Base-by-base conservation (phyloP, 2,113 vertebrate genomes). In the Oncorhynchus tshawytscha region DNA sequence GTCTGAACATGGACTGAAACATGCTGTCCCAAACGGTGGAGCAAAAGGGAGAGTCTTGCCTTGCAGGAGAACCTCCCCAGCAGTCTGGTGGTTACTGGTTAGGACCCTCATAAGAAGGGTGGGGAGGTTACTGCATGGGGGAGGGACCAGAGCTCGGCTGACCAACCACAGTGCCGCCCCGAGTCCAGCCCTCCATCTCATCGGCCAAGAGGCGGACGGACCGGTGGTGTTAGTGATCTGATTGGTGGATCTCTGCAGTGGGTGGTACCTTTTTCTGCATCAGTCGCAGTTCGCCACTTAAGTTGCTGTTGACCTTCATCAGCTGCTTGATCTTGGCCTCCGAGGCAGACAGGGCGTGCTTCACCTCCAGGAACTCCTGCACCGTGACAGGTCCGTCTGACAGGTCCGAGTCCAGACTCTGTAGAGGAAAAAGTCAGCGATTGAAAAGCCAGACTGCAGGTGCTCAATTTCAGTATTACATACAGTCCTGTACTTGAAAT, bases 261-360 rank as follows among this genome's bases (percentile, higher is more conserved):
- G 51, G 51, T 18, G 90, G 94, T 98, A 99, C 97, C 96, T 99
- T 99, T 95, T 97, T 97, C 93, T 98, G 97, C 96, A 98, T 96
- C 85, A 96, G 91, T 84, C 95, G 95, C 92, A 99, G 93, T 92
- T 99, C 96, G 78, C 97, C 96, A n/a, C 94, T 98, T 93, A 99
- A 91, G 94, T 95, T 95, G 93, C 92, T 95, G 93, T 99, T 99
- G 91, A 96, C 96, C 88, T 96, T 98, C 96, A 97, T 95, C 83
- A 99, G 90, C 89, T 98, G 94, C 88, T 98, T 96, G 85, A 99
- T 97, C 94, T 97, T 98, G 75, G 95, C 95, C 90, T 99, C 97
- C 13, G 97, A 99, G 86, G 93, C 95, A 76, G 94, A 93, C 82
- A 99, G 91, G 0, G 97, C 97, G 5, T 95, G 96, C 93, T 97